Evolutionary conservation across 2,888 invertebrate genomes (phyloP).

Genomic region (Apoderus coryli): DNA sequence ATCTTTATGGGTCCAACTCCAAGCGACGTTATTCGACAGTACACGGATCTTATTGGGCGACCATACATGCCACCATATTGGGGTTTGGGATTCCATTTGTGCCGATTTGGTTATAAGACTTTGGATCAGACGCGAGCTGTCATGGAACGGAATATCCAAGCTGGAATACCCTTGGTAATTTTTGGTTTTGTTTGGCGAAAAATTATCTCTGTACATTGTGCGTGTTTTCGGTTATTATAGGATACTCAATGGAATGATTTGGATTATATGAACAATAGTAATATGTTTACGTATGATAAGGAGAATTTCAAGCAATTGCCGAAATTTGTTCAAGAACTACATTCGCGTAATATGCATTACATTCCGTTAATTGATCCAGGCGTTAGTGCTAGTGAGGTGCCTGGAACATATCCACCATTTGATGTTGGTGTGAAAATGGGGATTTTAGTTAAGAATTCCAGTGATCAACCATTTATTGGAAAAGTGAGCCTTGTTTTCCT

Average conservation of each 20-base stretch:
- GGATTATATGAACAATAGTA: slow-evolving; percentile 66
- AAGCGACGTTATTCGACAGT: slow-evolving; percentile 48
- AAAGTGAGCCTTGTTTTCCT: slow-evolving; percentile 48
- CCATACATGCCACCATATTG: slow-evolving; percentile 79
- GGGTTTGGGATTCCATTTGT: slow-evolving; percentile 78
- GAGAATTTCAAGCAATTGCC: slow-evolving; percentile 47
- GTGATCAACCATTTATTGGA: slow-evolving; percentile 50
- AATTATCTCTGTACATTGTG: no score
- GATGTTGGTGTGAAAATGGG: slow-evolving; percentile 57
- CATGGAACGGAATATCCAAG: slow-evolving; percentile 52
- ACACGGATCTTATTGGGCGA: slow-evolving; percentile 53
- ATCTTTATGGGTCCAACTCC: slow-evolving; percentile 67
- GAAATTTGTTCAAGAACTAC: slow-evolving; percentile 52
- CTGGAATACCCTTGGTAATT: slow-evolving; percentile 64
- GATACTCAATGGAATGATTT: slow-evolving; percentile 77
- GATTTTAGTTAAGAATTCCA: slow-evolving; percentile 59
- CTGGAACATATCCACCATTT: slow-evolving; percentile 58
- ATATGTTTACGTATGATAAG: slow-evolving; percentile 66
- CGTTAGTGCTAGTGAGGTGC: slow-evolving; percentile 49
- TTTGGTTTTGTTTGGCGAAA: no score
- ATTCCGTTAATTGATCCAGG: slow-evolving; percentile 64
- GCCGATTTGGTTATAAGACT: slow-evolving; percentile 47
- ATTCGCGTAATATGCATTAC: slow-evolving; percentile 59
- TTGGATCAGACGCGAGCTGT: slow-evolving; percentile 49
- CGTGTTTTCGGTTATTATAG: slow-evolving; percentile 23